Evolutionary conservation across 2,888 invertebrate species (phyloP).

Genomic region (Trichogramma evanescens): DNA sequence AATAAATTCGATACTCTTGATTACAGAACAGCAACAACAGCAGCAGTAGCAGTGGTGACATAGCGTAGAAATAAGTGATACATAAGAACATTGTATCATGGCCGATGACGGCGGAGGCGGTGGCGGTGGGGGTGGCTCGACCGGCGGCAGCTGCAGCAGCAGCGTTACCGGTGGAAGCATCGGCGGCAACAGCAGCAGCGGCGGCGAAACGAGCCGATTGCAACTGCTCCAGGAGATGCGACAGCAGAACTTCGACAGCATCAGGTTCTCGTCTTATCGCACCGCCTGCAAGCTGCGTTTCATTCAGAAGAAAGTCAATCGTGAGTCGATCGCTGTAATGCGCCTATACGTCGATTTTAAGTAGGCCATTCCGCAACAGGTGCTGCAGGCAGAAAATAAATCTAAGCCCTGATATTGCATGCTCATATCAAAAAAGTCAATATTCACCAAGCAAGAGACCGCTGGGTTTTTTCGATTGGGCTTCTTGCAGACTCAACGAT

Average conservation of each 20-base stretch:
- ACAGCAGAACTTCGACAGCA: conserved; percentile 89
- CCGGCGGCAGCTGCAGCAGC: conserved; percentile 3
- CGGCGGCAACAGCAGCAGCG: conserved; percentile 32
- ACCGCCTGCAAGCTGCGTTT: conserved; percentile 95
- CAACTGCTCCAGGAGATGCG: conserved; percentile 79
- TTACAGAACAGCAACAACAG: no score
- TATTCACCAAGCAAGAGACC: no score
- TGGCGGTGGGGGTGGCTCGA: background rate
- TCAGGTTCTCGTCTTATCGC: conserved; percentile 94
- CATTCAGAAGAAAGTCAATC: conserved; percentile 94
- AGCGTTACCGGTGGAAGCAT: conserved; percentile 32
- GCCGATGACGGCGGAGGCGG: conserved; percentile 22
- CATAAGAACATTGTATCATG: conserved; percentile 13
- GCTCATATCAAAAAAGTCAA: no score
- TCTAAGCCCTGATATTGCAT: no score
- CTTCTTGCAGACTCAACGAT: no score
- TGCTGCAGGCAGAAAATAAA: no score
- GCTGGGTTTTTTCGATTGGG: no score
- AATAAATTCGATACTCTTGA: no score
- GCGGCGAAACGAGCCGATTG: conserved; percentile 52
- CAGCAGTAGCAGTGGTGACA: no score
- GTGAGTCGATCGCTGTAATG: conserved; percentile 56
- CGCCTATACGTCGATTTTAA: no score
- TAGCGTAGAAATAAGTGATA: background rate
- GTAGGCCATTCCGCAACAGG: no score